Evolutionary conservation across 2,113 vertebrate species (phyloP), one percentile per base, ranked within the genome.

Genomic region (Epinephelus cyanopodus): DNA sequence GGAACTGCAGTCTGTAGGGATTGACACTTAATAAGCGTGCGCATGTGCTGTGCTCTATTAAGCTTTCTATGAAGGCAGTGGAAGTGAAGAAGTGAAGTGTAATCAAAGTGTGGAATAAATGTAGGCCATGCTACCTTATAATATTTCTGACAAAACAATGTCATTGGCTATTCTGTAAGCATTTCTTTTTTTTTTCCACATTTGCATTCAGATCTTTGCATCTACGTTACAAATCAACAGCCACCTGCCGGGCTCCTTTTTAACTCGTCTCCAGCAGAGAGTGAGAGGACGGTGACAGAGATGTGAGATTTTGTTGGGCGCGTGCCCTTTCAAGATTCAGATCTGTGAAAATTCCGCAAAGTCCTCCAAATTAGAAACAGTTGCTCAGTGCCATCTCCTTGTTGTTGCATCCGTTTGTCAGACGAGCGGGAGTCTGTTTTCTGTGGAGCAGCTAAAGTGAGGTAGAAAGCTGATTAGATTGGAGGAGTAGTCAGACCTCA

Each of bases 391-490:
- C 60, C 87, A 73, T 85, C 80, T 89, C 86, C 82, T 81, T 63
- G 79, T 84, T 76, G 79, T 81, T 84, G 79, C 37, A 65, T 86
- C 62, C 48, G 63, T 88, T 90, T 92, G 84, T 92, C 83, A 90
- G 88, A 82, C 71, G 45, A 57, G 71, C 37, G 29, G 48, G 77
- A 78, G 77, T 70, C 69, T 83, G 87, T 82, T 79, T 88, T 86
- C 62, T 17, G 74, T 14, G 19, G 77, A 89, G 85, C 2, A 63
- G 73, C 85, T 63, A 81, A 76, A 86, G 83, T 77, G 85, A 84
- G 89, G 82, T 79, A 52, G 82, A 78, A 71, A 84, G 65, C 83
- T 91, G 90, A 94, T 92, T 84, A 87, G 79, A 89, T 63, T 63
- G 82, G 74, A 86, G 79, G 48, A 84, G 64, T 58, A 83, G 89